These are phyloP conservation scores for Puffinus mauretanicus DNA, from an alignment of 2,113 vertebrate species.

Conservation along the genomic window DNA sequence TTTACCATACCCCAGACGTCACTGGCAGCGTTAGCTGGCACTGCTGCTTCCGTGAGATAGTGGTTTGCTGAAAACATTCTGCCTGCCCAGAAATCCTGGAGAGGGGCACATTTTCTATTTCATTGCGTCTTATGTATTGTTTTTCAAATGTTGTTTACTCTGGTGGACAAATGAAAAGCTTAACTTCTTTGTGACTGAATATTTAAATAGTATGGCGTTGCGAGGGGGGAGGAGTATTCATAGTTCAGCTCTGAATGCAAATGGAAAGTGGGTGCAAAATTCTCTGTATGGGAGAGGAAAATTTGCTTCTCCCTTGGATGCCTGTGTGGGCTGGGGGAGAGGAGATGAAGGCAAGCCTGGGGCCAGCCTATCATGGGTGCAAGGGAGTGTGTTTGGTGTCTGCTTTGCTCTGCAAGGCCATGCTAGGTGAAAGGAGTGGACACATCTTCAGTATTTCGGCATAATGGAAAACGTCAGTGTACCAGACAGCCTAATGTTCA, in stretches of 20 bases:
- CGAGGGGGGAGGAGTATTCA: neutral
- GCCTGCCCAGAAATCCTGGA: neutral
- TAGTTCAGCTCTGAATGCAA: neutral
- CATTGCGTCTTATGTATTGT: neutral
- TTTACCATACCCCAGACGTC: neutral
- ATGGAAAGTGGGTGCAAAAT: neutral
- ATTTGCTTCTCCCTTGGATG: neutral
- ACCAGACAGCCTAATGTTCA: neutral
- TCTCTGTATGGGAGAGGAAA: neutral
- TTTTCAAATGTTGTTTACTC: neutral
- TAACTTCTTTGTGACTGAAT: neutral
- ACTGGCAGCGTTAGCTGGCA: neutral
- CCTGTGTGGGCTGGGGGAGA: neutral
- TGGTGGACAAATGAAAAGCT: neutral
- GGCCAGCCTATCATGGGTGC: neutral
- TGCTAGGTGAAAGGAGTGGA: neutral
- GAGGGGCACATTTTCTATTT: neutral
- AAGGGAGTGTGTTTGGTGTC: neutral
- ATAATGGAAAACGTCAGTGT: neutral
- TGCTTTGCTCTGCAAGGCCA: neutral
- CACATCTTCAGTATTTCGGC: accelerated
- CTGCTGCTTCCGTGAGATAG: neutral
- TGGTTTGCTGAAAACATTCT: neutral
- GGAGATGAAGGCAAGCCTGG: neutral
- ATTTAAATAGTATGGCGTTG: neutral